A percentile compares a stretch with the other conserved stretches of the same genome.
These are phyloP conservation scores for Oscheius sp. DNA, from an alignment of 2,888 invertebrate species.

Conservation along the genomic window DNA sequence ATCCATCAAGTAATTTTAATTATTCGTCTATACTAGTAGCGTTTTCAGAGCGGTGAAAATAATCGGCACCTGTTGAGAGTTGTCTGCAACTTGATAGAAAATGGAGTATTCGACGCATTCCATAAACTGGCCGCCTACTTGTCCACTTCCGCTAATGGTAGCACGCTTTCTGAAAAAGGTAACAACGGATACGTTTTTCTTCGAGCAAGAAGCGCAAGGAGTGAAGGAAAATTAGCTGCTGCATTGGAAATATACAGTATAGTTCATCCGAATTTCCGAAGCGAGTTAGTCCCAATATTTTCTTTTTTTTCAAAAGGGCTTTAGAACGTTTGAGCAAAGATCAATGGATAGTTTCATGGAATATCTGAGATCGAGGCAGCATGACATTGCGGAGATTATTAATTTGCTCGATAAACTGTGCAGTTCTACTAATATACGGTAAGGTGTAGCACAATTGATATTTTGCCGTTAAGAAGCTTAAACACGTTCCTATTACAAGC, in stretches of 20 bases:
- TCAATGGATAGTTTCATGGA: neutral
- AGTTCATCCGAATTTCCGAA: slow-evolving; percentile 17
- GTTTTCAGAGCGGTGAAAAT: no score
- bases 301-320: neutral
- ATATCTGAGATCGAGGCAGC: neutral
- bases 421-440: neutral
- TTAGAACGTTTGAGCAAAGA: slow-evolving; percentile 7
- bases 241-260: slow-evolving; percentile 24
- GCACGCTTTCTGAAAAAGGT: slow-evolving; percentile 13
- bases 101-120: slow-evolving; percentile 2
- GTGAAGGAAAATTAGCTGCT: slow-evolving; percentile 9
- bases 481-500: slow-evolving; percentile 14
- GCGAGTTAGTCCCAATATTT: neutral
- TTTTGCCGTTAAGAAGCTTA: neutral
- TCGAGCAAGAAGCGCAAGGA: neutral
- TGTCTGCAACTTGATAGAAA: slow-evolving; percentile 4
- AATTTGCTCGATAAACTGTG: neutral
- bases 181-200: slow-evolving; percentile 13
- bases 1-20: neutral
- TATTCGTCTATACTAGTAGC: neutral
- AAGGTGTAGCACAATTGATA: neutral
- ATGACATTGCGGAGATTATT: neutral
- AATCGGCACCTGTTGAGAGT: no score
- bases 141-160: neutral
- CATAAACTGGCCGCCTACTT: neutral